Evolutionary conservation across 2,797 vertebrate genomes (phyloP), one percentile per base, ranked within the genome.

Genomic region (Premnoplex brunnescens): DNA sequence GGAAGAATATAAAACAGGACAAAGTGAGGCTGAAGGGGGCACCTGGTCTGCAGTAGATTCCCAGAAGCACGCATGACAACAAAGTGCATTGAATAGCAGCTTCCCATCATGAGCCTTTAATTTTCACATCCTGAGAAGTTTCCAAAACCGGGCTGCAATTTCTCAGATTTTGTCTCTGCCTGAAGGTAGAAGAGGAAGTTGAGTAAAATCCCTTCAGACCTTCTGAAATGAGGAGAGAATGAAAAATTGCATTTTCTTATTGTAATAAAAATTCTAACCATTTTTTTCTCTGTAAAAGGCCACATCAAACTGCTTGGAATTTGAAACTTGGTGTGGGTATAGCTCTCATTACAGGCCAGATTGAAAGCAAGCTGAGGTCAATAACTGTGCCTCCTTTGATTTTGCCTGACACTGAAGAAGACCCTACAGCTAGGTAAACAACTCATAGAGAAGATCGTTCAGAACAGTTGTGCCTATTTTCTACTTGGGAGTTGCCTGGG

Each of bases 401-500:
- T 96, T 58, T 85, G 87, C 78, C 56, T 75, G 44, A 44, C 63
- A 89, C 79, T 80, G 71, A 93, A 79, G 78, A 94, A 44, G 64
- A 85, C 39, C 26, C 37, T 43, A 89, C 77, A 97, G 96, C 91
- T 97, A 95, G 49, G 75, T 84, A 93, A 96, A 95, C 83, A 94
- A 91, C 87, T 72, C 0, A 4, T 75, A 80, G 78, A 82, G 84
- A 93, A 94, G 93, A 82, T 55, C 5, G 1, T 85, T 93, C 1
- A 0, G 84, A 95, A 67, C 46, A 74, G 74, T 96, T 93, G 91
- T 95, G 91, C 67, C 96, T 96, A 89, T 95, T 96, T 97, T 97
- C 93, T 96, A 54, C 93, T 95, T 96, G 88, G 88, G 88, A 95
- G 93, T 97, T 97, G 96, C 96, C 91, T 97, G 96, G 96, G 96